Base-by-base conservation (phyloP, 2,888 invertebrate species). In the Crocallis elinguaria region DNA sequence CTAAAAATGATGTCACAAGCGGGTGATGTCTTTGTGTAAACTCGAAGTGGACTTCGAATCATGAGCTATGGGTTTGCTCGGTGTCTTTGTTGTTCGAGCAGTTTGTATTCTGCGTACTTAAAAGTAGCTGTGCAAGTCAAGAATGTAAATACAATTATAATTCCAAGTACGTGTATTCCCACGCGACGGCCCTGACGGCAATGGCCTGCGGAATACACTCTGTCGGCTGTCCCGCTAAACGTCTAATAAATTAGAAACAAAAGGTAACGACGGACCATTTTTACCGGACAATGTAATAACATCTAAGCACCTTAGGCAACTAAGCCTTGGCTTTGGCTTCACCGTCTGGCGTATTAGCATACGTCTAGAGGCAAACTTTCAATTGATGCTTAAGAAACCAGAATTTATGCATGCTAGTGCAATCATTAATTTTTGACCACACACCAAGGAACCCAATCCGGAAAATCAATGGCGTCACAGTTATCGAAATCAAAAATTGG, bases 71-170 rank as follows among this genome's bases (percentile, higher is more conserved):
- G 42, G 17, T 32, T 19, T 38, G 29, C 42, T 48, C 38, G 58
- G 62, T 57, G 66, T 74, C 71, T 75, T 75, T 73, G 67, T 76
- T 64, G 61, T 69, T 60, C 60, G 52, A 66, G 54, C 64, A 64
- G 62, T 67, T 67, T 65, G 62, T 65, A 66, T 49, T 49, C 35
- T 49, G 63, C 58, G 62, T 59, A 64, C 66, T 65, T 72, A 72
- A 72, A 69, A 70, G 71, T 64, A 62, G 43, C 56, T 58, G 64
- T 66, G 72, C 74, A 73, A 64, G 66, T 64, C 58, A 67, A 69
- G 77, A 77, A 81, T 81, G 75, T 75, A 77, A 79, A 79, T 77
- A 77, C 71, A 74, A 78, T 81, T 77, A 75, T 73, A 75, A 73
- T 74, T 78, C 70, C 72, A 77, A 70, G 74, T 78, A 77, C 73